phyloP scores from a whole-genome alignment of 2,888 invertebrate species.

The Elmis aenea region DNA sequence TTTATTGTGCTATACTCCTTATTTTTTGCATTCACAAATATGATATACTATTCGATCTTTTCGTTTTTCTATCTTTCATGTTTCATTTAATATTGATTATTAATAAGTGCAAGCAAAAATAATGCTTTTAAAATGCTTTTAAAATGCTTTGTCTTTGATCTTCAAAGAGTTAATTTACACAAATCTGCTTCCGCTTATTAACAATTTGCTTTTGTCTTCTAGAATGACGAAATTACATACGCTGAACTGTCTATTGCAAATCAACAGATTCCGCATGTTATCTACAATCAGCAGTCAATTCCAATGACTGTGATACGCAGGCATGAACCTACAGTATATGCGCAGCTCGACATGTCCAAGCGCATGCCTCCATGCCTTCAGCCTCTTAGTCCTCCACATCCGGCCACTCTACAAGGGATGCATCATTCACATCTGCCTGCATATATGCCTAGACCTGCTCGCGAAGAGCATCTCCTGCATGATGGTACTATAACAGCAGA shows the following conservation, averaged over 20 bases:
- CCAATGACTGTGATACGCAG: slow-evolving; percentile 45
- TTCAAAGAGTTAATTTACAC: no score
- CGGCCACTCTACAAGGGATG: slow-evolving; percentile 43
- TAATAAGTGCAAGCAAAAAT: no score
- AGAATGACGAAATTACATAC: slow-evolving; percentile 54
- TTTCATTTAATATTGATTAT: no score
- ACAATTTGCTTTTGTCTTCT: no score
- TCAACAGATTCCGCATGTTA: slow-evolving; percentile 43
- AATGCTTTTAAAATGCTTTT: no score
- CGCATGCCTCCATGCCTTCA: slow-evolving; percentile 34
- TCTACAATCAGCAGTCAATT: slow-evolving; percentile 45
- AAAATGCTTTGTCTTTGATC: no score
- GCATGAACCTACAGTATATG: slow-evolving; percentile 53
- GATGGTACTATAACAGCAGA: slow-evolving; percentile 39
- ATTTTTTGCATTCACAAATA: no score
- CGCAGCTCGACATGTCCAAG: slow-evolving; percentile 50
- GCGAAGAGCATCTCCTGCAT: slow-evolving; percentile 38
- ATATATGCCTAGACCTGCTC: slow-evolving; percentile 38
- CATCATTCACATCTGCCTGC: slow-evolving; percentile 42
- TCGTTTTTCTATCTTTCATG: no score
- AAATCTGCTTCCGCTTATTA: no score
- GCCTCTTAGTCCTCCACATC: slow-evolving; percentile 43
- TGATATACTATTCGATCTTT: no score
- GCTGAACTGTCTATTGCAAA: slow-evolving; percentile 50
- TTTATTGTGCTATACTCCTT: no score